These are phyloP conservation scores for Dicerorhinus sumatrensis DNA, from an alignment of 2,113 vertebrate species.

Conservation along the genomic window DNA sequence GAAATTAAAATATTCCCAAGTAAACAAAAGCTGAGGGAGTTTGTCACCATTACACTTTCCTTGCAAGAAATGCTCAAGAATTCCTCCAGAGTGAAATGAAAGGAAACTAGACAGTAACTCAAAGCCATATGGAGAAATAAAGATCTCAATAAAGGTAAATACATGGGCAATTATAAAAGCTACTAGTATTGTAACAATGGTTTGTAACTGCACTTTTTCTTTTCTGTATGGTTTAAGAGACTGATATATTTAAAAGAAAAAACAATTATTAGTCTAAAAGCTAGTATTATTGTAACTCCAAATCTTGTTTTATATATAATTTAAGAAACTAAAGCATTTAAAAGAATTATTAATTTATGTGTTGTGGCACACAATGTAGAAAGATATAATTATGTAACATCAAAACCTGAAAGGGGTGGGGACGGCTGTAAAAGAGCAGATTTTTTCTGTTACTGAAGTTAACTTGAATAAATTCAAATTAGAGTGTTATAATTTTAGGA, in stretches of 20 bases:
- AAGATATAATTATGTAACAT: background rate
- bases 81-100: background rate
- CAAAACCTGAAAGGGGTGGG: background rate
- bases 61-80: background rate
- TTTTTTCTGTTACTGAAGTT: background rate
- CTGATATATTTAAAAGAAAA: background rate
- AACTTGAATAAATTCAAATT: background rate
- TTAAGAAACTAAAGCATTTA: background rate
- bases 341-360: background rate
- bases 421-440: background rate
- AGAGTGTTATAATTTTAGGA: background rate
- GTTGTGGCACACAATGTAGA: background rate
- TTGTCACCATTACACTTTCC: background rate
- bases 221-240: background rate
- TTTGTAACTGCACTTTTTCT: background rate
- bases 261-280: background rate
- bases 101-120: background rate
- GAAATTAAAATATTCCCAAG: background rate
- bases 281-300: background rate
- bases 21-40: background rate
- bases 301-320: background rate
- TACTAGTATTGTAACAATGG: background rate
- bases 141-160: background rate
- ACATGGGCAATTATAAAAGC: background rate
- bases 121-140: background rate